Evolutionary conservation across 2,113 vertebrate species (phyloP).

Genomic region (Orientallactaga bullata): DNA sequence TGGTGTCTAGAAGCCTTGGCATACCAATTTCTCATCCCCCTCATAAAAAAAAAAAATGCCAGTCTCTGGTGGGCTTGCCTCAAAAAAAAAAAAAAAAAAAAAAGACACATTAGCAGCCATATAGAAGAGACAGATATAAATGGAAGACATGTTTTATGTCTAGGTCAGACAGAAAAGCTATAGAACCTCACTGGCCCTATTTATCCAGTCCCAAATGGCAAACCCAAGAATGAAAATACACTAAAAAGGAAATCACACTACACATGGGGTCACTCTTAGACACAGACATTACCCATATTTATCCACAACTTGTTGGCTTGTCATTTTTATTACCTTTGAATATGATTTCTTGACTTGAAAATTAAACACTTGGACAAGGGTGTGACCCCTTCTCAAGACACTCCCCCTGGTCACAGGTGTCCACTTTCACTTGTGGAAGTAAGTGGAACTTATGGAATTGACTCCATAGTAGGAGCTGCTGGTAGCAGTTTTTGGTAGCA

Average conservation of each 20-base stretch:
- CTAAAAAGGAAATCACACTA: conserved; percentile 1
- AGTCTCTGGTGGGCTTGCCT: too few species aligned
- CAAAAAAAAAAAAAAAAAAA: too few species aligned
- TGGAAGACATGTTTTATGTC: conserved; percentile 18
- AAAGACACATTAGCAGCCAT: not conserved
- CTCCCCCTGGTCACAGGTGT: conserved; percentile 79
- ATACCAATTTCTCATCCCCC: too few species aligned
- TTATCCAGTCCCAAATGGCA: not conserved
- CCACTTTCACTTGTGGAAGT: conserved; percentile 80
- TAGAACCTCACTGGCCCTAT: not conserved
- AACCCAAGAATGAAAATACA: not conserved
- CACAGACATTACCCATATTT: not conserved
- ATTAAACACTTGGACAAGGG: conserved; percentile 75
- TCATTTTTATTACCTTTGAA: conserved; percentile 60
- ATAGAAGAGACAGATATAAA: conserved; percentile 36
- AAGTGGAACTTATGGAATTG: not conserved
- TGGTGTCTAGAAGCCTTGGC: too few species aligned
- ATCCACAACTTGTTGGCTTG: not conserved
- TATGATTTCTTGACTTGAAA: conserved; percentile 76
- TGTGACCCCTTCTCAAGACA: conserved; percentile 70
- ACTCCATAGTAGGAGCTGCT: conserved; percentile 73
- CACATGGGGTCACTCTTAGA: not conserved
- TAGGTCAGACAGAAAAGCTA: conserved; percentile 24
- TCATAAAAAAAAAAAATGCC: too few species aligned
- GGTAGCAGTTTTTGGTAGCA: conserved; percentile 84